Percentiles rank a stretch among this genome's conserved stretches.
phyloP scores from a whole-genome alignment of 2,113 vertebrate species.

The Chrysemys picta region DNA sequence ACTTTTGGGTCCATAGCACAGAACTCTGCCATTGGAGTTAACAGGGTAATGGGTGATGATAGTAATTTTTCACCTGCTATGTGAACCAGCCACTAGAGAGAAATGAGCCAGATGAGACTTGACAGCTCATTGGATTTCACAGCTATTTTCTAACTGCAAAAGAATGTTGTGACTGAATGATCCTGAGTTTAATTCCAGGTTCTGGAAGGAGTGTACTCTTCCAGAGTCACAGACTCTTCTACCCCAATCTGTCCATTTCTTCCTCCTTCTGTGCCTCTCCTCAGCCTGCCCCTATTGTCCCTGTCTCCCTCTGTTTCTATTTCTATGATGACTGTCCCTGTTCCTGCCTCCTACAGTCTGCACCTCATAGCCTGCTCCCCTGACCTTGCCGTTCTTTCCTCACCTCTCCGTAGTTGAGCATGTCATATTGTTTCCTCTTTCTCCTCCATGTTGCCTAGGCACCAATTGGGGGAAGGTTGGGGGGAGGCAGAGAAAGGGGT shows the following conservation, averaged over 20 bases:
- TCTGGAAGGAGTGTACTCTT: neutral
- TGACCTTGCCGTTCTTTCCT: neutral
- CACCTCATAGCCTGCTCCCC: neutral
- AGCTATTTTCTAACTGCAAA: neutral
- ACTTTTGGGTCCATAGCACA: neutral
- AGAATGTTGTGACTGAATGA: neutral
- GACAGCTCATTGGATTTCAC: neutral
- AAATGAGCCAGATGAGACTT: neutral
- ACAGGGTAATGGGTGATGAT: neutral
- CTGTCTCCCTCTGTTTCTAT: neutral
- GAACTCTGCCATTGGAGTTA: neutral
- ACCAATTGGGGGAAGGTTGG: no score
- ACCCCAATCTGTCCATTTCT: neutral
- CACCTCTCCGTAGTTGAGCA: accelerated
- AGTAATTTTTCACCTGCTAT: neutral
- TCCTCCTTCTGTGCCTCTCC: neutral
- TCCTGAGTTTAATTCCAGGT: neutral
- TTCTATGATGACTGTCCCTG: neutral
- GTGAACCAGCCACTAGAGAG: neutral
- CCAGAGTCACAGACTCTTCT: neutral
- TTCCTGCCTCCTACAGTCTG: neutral
- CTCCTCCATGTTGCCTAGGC: neutral
- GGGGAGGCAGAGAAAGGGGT: no score
- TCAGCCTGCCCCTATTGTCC: neutral
- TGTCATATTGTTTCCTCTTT: neutral